These are phyloP conservation scores for Myotis myotis DNA, from an alignment of 2,797 vertebrate genomes.

Conservation along the genomic window DNA sequence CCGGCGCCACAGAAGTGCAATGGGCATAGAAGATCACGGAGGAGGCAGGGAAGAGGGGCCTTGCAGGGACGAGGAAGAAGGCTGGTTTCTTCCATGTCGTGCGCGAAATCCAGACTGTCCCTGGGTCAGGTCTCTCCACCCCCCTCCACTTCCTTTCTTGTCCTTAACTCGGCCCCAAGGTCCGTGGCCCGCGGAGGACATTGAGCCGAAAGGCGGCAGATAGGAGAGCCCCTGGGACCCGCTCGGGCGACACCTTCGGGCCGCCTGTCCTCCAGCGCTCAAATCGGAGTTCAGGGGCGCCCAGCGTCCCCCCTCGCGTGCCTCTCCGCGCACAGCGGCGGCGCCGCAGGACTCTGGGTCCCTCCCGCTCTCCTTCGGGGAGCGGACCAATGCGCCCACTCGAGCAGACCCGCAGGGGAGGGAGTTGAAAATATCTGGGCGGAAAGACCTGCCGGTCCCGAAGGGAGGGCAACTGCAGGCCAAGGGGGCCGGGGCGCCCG, in stretches of 20 bases:
- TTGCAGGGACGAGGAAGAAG: background rate
- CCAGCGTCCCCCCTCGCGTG: background rate
- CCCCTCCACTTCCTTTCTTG: background rate
- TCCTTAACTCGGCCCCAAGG: background rate
- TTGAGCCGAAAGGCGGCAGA: background rate
- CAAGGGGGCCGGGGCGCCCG: rapidly evolving
- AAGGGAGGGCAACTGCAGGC: background rate
- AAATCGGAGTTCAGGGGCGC: background rate
- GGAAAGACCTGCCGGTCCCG: background rate
- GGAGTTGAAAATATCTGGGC: background rate
- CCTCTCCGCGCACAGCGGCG: background rate
- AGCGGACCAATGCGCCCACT: background rate
- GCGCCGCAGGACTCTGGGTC: background rate
- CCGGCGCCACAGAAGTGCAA: background rate
- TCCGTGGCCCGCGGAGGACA: background rate
- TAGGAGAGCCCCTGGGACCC: background rate
- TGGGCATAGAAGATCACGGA: background rate
- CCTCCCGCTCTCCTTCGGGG: background rate
- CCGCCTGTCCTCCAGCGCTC: background rate
- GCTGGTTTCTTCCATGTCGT: background rate
- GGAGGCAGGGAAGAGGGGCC: background rate
- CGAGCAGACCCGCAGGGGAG: background rate
- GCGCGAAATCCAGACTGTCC: background rate
- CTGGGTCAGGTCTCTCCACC: background rate
- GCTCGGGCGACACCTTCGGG: background rate